Percentiles rank a stretch among this genome's conserved stretches.
These are phyloP conservation scores for Drosophila aldrichi DNA, from an alignment of 2,888 invertebrate species.

Conservation along the genomic window DNA sequence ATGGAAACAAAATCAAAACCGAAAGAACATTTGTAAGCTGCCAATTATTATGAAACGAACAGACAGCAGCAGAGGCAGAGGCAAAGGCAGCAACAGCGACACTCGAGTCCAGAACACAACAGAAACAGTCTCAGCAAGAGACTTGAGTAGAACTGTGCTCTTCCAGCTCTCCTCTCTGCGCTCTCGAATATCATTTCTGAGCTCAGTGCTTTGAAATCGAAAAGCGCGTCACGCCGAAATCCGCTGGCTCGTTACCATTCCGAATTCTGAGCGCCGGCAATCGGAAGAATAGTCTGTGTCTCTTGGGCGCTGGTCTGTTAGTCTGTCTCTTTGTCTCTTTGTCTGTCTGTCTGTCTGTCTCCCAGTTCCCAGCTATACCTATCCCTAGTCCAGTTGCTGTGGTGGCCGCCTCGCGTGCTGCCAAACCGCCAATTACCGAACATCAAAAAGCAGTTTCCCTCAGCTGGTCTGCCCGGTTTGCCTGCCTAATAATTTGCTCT, in stretches of 20 bases:
- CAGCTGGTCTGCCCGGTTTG: constrained; percentile 52
- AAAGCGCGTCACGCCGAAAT: constrained; percentile 78
- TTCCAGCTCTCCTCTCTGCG: constrained; percentile 2
- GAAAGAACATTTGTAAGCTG: constrained; percentile 77
- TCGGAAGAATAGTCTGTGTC: constrained; percentile 56
- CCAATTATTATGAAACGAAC: constrained; percentile 74
- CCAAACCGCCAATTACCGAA: constrained; percentile 80
- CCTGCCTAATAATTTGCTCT: constrained; percentile 72
- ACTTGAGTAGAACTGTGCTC: background rate
- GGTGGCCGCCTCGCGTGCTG: constrained; percentile 73
- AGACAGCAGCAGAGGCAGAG: constrained; percentile 28
- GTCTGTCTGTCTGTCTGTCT: background rate
- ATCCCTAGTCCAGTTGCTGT: constrained; percentile 34
- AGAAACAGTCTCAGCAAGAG: constrained; percentile 21
- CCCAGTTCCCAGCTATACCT: background rate
- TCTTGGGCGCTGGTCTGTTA: constrained; percentile 36
- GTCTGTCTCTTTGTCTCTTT: constrained; percentile 12
- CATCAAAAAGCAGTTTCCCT: constrained; percentile 79
- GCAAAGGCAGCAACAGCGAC: constrained; percentile 50
- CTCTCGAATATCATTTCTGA: constrained; percentile 7
- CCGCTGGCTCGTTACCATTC: constrained; percentile 73
- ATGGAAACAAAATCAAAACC: constrained; percentile 66
- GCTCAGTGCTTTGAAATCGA: constrained; percentile 45
- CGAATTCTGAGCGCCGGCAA: constrained; percentile 45
- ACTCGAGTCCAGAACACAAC: constrained; percentile 43